phyloP scores from a whole-genome alignment of 2,113 vertebrate species.

The Terrapene triunguis region DNA sequence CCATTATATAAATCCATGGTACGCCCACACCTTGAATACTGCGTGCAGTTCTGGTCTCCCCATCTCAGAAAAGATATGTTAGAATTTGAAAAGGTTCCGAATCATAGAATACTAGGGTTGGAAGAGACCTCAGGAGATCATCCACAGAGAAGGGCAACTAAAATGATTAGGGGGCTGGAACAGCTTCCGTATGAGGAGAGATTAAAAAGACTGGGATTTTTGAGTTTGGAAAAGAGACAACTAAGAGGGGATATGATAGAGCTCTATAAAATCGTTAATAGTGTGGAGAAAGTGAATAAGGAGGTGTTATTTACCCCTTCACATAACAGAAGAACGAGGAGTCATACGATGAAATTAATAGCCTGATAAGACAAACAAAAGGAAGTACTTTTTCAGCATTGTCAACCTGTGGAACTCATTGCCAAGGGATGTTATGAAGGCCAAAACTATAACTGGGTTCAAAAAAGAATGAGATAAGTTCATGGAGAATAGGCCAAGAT shows the following conservation, averaged over 20 bases:
- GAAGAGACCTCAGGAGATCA: too few relatives aligned
- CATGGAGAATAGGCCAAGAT: background rate
- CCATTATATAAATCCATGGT: background rate
- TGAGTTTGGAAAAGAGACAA: background rate
- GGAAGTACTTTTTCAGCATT: background rate
- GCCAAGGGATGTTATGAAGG: background rate
- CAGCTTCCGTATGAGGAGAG: background rate
- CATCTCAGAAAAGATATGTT: background rate
- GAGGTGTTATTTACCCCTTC: background rate
- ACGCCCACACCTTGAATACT: background rate
- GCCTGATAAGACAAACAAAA: background rate
- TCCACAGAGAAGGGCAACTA: background rate
- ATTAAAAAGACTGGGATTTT: background rate
- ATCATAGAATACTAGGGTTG: too few relatives aligned
- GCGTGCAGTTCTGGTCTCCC: background rate
- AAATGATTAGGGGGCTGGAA: background rate
- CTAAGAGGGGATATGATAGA: background rate
- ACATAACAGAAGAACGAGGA: background rate
- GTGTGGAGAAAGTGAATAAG: background rate
- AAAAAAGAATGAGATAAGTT: background rate
- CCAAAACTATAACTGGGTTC: background rate
- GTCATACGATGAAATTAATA: background rate
- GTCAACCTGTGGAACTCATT: background rate
- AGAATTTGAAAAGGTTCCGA: background rate
- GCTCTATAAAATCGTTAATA: background rate